phyloP scores from a whole-genome alignment of 2,888 invertebrate species.

The Galerucella pusilla region DNA sequence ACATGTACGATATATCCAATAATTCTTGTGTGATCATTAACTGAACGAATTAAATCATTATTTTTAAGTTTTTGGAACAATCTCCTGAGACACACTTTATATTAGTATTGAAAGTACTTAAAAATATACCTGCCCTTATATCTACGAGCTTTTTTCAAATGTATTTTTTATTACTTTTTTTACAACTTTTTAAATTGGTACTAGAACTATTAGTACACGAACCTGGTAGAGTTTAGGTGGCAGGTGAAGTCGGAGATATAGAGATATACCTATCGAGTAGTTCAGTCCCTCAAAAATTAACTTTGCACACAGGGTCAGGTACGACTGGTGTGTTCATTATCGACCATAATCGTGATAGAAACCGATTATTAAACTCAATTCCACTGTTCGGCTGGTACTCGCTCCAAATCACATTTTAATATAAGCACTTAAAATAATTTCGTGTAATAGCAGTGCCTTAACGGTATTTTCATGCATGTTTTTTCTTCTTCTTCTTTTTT shows the following conservation, averaged over 20 bases:
- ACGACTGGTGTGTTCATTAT: conserved; percentile 46
- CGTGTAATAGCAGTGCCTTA: conserved; percentile 52
- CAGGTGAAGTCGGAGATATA: conserved; percentile 2
- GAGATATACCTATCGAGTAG: conserved; percentile 10
- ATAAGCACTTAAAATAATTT: conserved; percentile 56
- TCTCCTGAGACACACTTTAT: no score
- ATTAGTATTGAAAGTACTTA: neutral
- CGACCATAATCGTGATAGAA: conserved; percentile 52
- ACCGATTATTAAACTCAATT: conserved; percentile 55
- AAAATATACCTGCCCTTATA: neutral
- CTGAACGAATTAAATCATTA: no score
- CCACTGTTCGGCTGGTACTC: conserved; percentile 47
- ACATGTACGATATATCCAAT: no score
- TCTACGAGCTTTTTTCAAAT: no score
- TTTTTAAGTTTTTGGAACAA: no score
- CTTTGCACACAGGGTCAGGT: conserved; percentile 34
- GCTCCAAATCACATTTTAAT: conserved; percentile 57
- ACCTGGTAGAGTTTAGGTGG: neutral
- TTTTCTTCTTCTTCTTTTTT: conserved; percentile 20
- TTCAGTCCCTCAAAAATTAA: conserved; percentile 12
- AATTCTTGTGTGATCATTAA: no score
- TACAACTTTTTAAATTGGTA: conserved; percentile 1
- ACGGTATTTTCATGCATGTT: conserved; percentile 37
- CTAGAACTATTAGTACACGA: neutral
- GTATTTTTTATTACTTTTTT: no score